Conservation (phyloP, 2,888 invertebrate species). For the Caenorhabditis sp. region DNA sequence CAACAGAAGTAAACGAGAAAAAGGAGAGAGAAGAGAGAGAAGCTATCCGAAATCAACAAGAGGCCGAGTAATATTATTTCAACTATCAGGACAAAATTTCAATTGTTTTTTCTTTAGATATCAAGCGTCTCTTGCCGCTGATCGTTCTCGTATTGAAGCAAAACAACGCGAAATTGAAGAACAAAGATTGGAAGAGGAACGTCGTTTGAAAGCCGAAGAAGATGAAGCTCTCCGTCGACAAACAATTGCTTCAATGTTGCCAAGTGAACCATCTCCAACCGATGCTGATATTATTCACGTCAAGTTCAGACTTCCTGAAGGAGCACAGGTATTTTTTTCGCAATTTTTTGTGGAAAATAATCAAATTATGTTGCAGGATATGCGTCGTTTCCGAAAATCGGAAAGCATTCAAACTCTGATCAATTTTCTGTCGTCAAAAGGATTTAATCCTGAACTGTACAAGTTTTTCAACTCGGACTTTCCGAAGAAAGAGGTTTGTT, state of each 20-base stretch:
- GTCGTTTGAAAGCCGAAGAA: constrained; percentile 27
- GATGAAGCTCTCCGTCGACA: constrained; percentile 39
- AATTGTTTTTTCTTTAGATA: constrained; percentile 21
- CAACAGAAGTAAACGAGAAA: constrained; percentile 44
- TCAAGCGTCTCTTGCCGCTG: constrained; percentile 57
- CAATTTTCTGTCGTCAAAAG: constrained; percentile 59
- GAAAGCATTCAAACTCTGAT: constrained; percentile 51
- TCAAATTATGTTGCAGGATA: constrained; percentile 22
- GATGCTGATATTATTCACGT: constrained; percentile 48
- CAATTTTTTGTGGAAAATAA: constrained; percentile 22
- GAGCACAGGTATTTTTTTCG: constrained; percentile 59
- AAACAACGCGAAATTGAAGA: constrained; percentile 47
- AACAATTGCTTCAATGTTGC: constrained; percentile 44
- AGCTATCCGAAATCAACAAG: constrained; percentile 58
- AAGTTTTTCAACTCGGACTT: constrained; percentile 65
- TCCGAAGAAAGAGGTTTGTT: constrained; percentile 63
- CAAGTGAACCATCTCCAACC: constrained; percentile 57
- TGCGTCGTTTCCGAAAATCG: constrained; percentile 59
- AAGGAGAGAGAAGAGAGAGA: constrained; percentile 59
- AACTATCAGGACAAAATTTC: not conserved
- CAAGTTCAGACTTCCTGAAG: constrained; percentile 62
- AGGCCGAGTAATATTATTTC: constrained; percentile 51
- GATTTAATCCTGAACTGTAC: constrained; percentile 53
- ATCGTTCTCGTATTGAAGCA: constrained; percentile 57
- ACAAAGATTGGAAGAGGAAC: constrained; percentile 41